Evolutionary conservation across 2,113 vertebrate species (phyloP).

Genomic region (Coptodon bakossiorum): DNA sequence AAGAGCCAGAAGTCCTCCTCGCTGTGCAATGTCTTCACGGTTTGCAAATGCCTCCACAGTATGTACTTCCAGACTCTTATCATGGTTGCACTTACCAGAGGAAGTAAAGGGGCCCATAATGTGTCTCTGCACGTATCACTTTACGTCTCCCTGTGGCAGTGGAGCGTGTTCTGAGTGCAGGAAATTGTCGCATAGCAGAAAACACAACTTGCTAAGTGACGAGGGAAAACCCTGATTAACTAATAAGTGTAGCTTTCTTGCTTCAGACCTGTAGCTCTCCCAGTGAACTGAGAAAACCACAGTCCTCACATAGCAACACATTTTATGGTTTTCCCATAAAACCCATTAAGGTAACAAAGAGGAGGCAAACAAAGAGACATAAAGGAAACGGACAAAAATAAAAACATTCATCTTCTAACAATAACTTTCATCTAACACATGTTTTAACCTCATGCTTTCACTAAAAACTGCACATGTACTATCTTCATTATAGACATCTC

Average conservation of each 20-base stretch:
- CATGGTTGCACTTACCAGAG: background rate
- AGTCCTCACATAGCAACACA: background rate
- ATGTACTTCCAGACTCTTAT: background rate
- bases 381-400: background rate
- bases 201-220: background rate
- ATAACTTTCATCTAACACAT: background rate
- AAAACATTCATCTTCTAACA: background rate
- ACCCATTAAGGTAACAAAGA: background rate
- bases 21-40: background rate
- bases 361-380: background rate
- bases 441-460: background rate
- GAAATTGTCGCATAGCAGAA: background rate
- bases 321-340: background rate
- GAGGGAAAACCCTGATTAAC: background rate
- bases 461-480: background rate
- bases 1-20: background rate
- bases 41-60: background rate
- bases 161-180: background rate
- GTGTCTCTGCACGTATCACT: background rate
- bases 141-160: background rate
- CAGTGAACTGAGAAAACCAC: background rate
- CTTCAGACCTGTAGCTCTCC: background rate
- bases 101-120: background rate
- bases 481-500: background rate
- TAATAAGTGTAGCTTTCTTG: background rate